A percentile compares a stretch with the other conserved stretches of the same genome.
These are phyloP conservation scores for Orussus abietinus DNA, from an alignment of 1,140 invertebrate genomes.

Conservation along the genomic window DNA sequence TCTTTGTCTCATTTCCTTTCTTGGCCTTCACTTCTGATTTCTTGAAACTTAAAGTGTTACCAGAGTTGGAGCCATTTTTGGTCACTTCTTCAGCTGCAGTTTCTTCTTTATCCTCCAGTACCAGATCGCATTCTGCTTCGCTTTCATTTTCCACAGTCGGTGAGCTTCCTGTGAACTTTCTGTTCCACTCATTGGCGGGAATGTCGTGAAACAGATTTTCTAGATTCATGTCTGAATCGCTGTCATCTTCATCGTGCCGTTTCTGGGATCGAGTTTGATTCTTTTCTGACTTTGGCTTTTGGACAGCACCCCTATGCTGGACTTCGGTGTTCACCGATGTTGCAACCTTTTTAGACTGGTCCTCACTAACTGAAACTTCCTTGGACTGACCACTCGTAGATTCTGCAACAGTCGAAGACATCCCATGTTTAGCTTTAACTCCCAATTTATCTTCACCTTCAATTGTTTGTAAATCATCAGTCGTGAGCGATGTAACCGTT, in stretches of 20 bases:
- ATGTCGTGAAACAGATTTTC: constrained; percentile 24
- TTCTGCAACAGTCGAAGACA: constrained; percentile 24
- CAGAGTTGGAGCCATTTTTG: too few species aligned
- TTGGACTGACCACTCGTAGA: neutral
- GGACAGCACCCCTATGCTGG: neutral
- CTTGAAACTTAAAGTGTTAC: too few species aligned
- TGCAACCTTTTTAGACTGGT: neutral
- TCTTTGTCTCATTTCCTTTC: too few species aligned
- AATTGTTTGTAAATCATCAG: too few species aligned
- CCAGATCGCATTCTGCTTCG: constrained; percentile 24
- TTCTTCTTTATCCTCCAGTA: constrained; percentile 20
- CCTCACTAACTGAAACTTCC: constrained; percentile 2
- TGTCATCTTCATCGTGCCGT: neutral
- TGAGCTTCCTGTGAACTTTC: constrained; percentile 5
- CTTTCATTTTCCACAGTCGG: constrained; percentile 8
- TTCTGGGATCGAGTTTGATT: constrained; percentile 1
- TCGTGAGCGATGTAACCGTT: too few species aligned
- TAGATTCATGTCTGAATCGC: constrained; percentile 7
- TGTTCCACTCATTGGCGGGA: constrained; percentile 14
- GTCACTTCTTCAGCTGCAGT: constrained; percentile 12
- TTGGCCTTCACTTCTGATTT: too few species aligned
- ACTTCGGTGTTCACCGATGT: neutral
- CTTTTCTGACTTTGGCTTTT: neutral
- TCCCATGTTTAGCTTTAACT: constrained; percentile 21
- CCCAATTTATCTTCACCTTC: constrained; percentile 9